A percentile compares a stretch with the other conserved stretches of the same genome.
These are phyloP conservation scores for Trematocara zebra DNA, from an alignment of 2,113 vertebrate species.

Conservation along the genomic window DNA sequence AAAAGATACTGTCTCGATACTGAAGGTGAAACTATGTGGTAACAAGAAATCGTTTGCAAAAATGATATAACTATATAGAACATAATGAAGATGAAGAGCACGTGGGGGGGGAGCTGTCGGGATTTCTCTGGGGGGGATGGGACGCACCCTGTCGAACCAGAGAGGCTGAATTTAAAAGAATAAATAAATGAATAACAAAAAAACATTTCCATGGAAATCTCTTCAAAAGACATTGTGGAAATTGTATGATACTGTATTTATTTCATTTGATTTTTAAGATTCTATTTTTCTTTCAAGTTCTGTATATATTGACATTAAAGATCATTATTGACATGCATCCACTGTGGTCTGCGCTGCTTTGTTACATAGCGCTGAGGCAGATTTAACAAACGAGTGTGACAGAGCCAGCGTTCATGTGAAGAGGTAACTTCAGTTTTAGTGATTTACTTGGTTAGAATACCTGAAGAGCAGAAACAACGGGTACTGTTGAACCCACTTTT, in stretches of 20 bases:
- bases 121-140: slow-evolving; percentile 56
- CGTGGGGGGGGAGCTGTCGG: slow-evolving; percentile 52
- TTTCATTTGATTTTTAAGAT: slow-evolving; percentile 90
- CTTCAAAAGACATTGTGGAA: slow-evolving; percentile 83
- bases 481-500: neutral
- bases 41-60: slow-evolving; percentile 22
- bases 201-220: slow-evolving; percentile 69
- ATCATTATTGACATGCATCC: slow-evolving; percentile 79
- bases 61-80: neutral
- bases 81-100: slow-evolving; percentile 53
- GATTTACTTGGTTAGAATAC: neutral
- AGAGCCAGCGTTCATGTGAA: no score
- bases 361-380: neutral
- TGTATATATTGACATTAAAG: slow-evolving; percentile 93
- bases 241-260: slow-evolving; percentile 96
- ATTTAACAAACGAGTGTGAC: neutral
- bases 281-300: slow-evolving; percentile 88
- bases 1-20: no score
- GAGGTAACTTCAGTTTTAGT: neutral
- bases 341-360: neutral
- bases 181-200: slow-evolving; percentile 1
- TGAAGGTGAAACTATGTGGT: slow-evolving; percentile 38
- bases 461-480: accelerated
- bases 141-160: slow-evolving; percentile 57
- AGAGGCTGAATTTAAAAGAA: slow-evolving; percentile 49